A percentile compares a stretch with the other conserved stretches of the same genome.
Conservation (phyloP, 2,113 vertebrate species). For the Nothocercus julius region DNA sequence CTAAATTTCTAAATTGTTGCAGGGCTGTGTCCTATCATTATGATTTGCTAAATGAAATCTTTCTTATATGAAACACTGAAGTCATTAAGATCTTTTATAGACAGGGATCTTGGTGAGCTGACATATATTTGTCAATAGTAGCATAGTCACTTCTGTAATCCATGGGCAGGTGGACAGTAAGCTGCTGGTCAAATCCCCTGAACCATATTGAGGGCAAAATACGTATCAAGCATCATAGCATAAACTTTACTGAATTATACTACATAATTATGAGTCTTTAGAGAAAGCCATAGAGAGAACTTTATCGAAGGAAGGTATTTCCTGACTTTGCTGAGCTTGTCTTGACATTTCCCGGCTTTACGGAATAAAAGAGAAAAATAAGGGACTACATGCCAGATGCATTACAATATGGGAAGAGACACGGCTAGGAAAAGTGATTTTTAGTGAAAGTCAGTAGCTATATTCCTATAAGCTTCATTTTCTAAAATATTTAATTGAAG, state of each 20-base stretch:
- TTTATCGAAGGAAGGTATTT: neutral
- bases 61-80: neutral
- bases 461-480: neutral
- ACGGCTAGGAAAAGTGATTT: neutral
- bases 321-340: too few species aligned
- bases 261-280: neutral
- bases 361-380: neutral
- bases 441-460: neutral
- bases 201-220: neutral
- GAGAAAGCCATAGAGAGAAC: neutral
- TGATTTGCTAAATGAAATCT: too few species aligned
- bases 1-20: neutral
- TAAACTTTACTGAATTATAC: neutral
- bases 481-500: neutral
- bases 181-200: neutral
- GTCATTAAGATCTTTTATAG: neutral
- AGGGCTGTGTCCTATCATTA: neutral
- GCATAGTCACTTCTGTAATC: neutral
- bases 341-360: neutral
- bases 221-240: neutral
- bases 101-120: neutral
- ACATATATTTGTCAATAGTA: neutral
- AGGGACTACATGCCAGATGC: neutral
- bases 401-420: neutral
- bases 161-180: neutral